These are phyloP conservation scores for Thysanoteuthis rhombus DNA, from an alignment of 2,888 invertebrate species.

Conservation along the genomic window DNA sequence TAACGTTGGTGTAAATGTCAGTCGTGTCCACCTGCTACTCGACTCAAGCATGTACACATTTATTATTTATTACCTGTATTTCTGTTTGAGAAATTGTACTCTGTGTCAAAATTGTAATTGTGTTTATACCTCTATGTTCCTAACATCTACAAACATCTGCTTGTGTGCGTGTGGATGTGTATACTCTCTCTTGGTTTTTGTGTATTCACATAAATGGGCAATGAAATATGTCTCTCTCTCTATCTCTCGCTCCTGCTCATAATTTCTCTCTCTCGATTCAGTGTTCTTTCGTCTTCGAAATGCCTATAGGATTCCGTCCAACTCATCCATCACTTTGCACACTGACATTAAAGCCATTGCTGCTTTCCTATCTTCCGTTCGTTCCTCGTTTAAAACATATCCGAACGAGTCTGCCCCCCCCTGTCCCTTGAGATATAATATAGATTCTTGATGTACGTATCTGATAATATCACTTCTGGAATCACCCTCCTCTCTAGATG, in stretches of 20 bases:
- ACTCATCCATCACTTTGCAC: neutral
- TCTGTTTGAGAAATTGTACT: no score
- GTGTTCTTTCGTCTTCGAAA: neutral
- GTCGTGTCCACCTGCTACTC: no score
- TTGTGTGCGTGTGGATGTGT: no score
- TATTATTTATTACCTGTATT: no score
- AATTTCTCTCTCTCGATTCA: neutral
- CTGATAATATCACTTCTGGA: neutral
- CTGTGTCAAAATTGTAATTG: no score
- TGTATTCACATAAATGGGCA: no score
- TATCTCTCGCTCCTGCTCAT: rapidly evolving
- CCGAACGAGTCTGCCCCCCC: neutral
- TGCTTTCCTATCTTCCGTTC: neutral
- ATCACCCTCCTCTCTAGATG: neutral
- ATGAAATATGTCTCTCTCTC: no score
- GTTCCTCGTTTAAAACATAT: neutral
- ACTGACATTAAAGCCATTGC: neutral
- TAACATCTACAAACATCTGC: no score
- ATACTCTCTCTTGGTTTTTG: no score
- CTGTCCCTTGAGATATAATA: neutral
- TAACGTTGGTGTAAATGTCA: no score
- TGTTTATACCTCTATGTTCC: no score
- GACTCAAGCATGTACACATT: no score
- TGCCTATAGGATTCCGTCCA: neutral
- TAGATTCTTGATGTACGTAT: neutral